These are phyloP conservation scores for Branchinecta sandiegonensis DNA, from an alignment of 2,888 invertebrate species.

Conservation along the genomic window DNA sequence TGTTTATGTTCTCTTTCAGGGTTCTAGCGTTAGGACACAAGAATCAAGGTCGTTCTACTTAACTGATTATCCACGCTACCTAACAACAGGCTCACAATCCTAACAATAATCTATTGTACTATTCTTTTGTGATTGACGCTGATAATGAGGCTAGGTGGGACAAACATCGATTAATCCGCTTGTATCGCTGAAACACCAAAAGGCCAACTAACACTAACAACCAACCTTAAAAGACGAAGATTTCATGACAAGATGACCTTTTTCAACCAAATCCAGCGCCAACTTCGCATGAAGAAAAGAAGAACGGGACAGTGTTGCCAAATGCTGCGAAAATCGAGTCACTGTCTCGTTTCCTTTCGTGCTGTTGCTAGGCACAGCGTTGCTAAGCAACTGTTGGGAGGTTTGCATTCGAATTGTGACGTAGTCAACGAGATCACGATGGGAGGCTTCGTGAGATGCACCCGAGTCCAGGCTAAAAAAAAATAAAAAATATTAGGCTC, in stretches of 20 bases:
- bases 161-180: no score
- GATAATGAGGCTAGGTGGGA: no score
- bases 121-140: neutral
- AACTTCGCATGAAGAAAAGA: conserved; percentile 84
- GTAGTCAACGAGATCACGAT: conserved; percentile 73
- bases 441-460: conserved; percentile 52
- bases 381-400: neutral
- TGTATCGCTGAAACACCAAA: no score
- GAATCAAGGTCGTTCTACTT: no score
- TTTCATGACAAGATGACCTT: conserved; percentile 80
- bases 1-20: no score
- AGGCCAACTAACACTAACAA: neutral
- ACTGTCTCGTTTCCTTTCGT: conserved; percentile 26
- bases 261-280: conserved; percentile 76
- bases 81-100: no score
- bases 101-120: no score
- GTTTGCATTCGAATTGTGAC: conserved; percentile 56
- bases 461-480: conserved; percentile 50
- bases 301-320: conserved; percentile 66
- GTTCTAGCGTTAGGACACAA: no score
- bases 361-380: neutral
- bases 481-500: neutral
- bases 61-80: no score
- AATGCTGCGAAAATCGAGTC: conserved; percentile 66
- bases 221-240: conserved; percentile 72